These are phyloP conservation scores for Brotula barbata DNA, from an alignment of 2,797 vertebrate species.

Conservation along the genomic window DNA sequence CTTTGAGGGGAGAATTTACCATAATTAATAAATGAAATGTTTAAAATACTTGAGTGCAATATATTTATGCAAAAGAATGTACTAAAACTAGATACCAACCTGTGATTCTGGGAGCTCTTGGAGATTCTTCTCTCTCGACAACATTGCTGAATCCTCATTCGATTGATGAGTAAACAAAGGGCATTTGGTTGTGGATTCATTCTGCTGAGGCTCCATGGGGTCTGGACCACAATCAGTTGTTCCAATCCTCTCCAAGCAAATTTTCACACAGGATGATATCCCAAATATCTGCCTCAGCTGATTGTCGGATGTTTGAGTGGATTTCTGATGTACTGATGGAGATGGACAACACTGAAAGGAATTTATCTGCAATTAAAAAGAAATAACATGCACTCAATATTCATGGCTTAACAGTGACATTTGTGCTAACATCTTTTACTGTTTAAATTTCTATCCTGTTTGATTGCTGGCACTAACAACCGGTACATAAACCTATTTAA, in stretches of 20 bases:
- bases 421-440: too few species aligned
- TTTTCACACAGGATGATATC: constrained; percentile 65
- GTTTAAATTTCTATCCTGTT: too few species aligned
- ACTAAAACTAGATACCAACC: constrained; percentile 30
- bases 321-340: too few species aligned
- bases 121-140: constrained; percentile 40
- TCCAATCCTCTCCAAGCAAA: constrained; percentile 63
- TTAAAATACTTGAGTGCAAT: background rate
- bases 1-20: background rate
- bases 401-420: too few species aligned
- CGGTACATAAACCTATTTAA: too few species aligned
- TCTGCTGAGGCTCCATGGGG: constrained; percentile 11
- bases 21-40: background rate
- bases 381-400: too few species aligned
- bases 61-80: background rate
- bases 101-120: constrained; percentile 42
- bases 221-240: constrained; percentile 1
- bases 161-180: constrained; percentile 45
- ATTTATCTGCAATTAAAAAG: constrained; percentile 20
- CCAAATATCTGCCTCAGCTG: constrained; percentile 67
- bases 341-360: too few species aligned
- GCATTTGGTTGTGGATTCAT: constrained; percentile 18
- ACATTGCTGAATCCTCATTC: constrained; percentile 31
- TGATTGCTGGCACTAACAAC: too few species aligned
- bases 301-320: constrained; percentile 30